Evolutionary conservation across 2,113 vertebrate species (phyloP), one percentile per base, ranked within the genome.

Genomic region (Pelmatolapia mariae): DNA sequence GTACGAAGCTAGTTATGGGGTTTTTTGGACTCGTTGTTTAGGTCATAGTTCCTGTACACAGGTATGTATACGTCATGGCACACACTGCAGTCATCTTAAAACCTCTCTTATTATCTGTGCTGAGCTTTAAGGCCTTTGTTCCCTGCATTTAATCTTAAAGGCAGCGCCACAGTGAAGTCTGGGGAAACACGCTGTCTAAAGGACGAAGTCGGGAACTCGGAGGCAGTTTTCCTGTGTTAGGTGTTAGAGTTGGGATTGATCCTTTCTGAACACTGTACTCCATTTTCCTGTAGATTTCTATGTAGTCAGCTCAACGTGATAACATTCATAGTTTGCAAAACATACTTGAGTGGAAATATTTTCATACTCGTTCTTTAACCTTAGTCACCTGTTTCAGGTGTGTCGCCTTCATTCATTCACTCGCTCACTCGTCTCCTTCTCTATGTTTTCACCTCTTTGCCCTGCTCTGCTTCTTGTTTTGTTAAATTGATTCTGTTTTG

Each of bases 1-100:
- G 24, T 1, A 73, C 0, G 2, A 2, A 47, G 40, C 1, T 45
- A 45, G n/a, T 45, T 45, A 73, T 0, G 40, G 22, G 40, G 45
- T 73, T 18, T 73, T 45, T 3, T 26, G 22, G n/a, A 29, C 68
- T 76, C 0, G 1, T 29, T 5, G 71, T 76, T 76, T 76, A 29
- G 15, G 6, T 29, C 71, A 7, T 45, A 26, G 40, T 11, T 0
- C 22, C 15, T 47, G 9, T 18, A 18, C 40, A 47, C 38, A 24
- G 66, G 13, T 16, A 13, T 6, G n/a, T 16, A 1, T 43, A 0
- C 2, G 1, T 10, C 68, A 26, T 0, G 5, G 40, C 5, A 73
- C 12, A 24, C 8, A 45, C 22, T 18, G 40, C 66, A 73, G 38
- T 18, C 68, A 18, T 1, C 68, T 43, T 71, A 43, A 40, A 43